These are phyloP conservation scores for Rutilus rutilus DNA, from an alignment of 2,113 vertebrate species.

Conservation along the genomic window DNA sequence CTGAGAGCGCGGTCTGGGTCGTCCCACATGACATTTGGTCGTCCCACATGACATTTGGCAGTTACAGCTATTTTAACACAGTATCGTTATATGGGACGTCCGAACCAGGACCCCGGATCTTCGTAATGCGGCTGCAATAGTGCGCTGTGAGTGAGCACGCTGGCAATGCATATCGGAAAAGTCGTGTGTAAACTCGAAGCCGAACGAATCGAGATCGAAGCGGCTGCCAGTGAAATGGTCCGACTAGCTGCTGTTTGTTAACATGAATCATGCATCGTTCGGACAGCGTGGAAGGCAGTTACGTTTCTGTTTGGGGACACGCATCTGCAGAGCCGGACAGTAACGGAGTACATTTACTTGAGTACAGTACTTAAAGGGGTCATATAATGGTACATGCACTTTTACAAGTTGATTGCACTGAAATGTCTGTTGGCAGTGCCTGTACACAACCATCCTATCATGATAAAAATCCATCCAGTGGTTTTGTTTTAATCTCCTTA, in stretches of 20 bases:
- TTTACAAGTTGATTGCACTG: no score
- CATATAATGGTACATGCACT: no score
- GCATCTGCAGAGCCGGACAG: no score
- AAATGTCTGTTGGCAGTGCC: no score
- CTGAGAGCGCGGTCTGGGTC: slow-evolving; percentile 75
- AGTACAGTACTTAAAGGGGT: no score
- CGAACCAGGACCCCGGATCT: slow-evolving; percentile 47
- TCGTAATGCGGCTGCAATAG: slow-evolving; percentile 21
- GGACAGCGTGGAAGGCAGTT: slow-evolving; percentile 66
- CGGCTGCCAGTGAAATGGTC: slow-evolving; percentile 20
- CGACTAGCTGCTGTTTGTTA: slow-evolving; percentile 39
- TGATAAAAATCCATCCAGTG: no score
- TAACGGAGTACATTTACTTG: no score
- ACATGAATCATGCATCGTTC: slow-evolving; percentile 63
- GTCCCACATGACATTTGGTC: no score
- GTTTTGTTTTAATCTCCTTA: no score
- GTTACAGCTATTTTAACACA: slow-evolving; percentile 81
- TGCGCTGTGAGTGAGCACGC: slow-evolving; percentile 27
- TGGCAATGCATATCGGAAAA: slow-evolving; percentile 43
- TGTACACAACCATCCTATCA: no score
- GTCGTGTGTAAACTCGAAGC: slow-evolving; percentile 35
- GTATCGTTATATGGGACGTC: slow-evolving; percentile 67
- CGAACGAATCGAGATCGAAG: background rate
- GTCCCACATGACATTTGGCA: slow-evolving; percentile 81
- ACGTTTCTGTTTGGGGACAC: slow-evolving; percentile 25